Conservation (phyloP, 2,797 vertebrate species). For the Pteronotus mesoamericanus region DNA sequence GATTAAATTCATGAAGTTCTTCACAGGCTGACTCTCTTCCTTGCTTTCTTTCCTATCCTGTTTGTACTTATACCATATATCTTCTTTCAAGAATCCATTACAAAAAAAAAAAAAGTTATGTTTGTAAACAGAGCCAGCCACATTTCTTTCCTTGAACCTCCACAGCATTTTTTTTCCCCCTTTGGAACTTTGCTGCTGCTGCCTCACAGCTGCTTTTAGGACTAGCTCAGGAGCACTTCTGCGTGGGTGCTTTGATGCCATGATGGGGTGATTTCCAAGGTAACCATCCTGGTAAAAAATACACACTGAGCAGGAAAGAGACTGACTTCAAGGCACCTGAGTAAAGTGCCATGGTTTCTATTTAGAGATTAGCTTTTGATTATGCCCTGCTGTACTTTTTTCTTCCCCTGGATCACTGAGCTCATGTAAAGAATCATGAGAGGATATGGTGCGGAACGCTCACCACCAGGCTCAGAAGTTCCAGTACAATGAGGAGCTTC, state of each 20-base stretch:
- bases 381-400: background rate
- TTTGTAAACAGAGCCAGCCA: background rate
- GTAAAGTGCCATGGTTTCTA: background rate
- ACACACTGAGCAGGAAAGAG: background rate
- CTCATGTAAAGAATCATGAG: background rate
- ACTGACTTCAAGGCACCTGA: constrained; percentile 25
- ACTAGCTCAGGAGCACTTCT: constrained; percentile 41
- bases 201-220: constrained; percentile 60
- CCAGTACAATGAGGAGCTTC: background rate
- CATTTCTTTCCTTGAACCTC: constrained; percentile 31
- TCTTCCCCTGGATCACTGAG: background rate
- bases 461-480: background rate
- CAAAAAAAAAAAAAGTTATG: background rate
- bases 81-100: constrained; percentile 42
- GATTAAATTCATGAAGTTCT: background rate
- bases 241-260: background rate
- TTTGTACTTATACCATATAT: background rate
- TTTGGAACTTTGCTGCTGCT: constrained; percentile 8
- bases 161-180: background rate
- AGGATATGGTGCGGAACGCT: background rate
- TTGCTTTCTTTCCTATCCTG: background rate
- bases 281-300: constrained; percentile 59
- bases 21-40: background rate
- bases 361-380: constrained; percentile 52
- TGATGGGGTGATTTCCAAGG: constrained; percentile 66